Evolutionary conservation across 2,113 vertebrate genomes (phyloP), one percentile per base, ranked within the genome.

Genomic region (Heterocephalus glaber): DNA sequence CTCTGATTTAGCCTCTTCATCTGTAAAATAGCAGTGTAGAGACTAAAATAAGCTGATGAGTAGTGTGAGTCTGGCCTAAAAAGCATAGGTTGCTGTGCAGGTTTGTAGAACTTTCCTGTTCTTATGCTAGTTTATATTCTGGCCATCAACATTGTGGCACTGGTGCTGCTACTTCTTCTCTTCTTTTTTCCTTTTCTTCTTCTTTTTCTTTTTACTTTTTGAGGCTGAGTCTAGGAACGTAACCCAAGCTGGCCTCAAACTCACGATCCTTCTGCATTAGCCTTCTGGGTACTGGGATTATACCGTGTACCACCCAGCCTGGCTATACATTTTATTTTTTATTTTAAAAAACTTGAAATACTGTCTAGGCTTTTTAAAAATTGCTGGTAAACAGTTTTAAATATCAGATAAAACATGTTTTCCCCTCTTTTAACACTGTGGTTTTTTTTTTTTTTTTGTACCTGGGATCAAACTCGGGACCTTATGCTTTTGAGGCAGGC

Each of bases 91-190:
- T 92, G 24, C 22, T 94, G 3, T 79, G 30, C 68, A 83, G 30
- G 0, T 38, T 85, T 77, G 56, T 41, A 38, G 68, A 86, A 41
- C 3, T 33, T 74, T 65, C 65, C 33, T 6, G 19, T 89, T 30
- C 68, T 89, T 61, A 76, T 58, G 87, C 2, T 92, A 54, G 52
- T 84, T 89, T 89, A 10, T 90, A 68, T 83, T 94, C 58, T 49
- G 56, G 38, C 44, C 38, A 56, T 86, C 9, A 49, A 68, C 70
- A 89, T 68, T 47, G 24, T 47, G 72, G 72, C 41, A 47, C 38
- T 44, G 44, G 41, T 44, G 70, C 49, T 52, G 2, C 16, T 49
- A 49, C 13, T 76, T 49, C 3, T 38, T 10, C 30, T 16, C 13
- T 76, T 28, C 5, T 33, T 3, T 6, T 10, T 35, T 10, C 19